Conservation (phyloP, 1,140 invertebrate genomes). For the Harpegnathos saltator region DNA sequence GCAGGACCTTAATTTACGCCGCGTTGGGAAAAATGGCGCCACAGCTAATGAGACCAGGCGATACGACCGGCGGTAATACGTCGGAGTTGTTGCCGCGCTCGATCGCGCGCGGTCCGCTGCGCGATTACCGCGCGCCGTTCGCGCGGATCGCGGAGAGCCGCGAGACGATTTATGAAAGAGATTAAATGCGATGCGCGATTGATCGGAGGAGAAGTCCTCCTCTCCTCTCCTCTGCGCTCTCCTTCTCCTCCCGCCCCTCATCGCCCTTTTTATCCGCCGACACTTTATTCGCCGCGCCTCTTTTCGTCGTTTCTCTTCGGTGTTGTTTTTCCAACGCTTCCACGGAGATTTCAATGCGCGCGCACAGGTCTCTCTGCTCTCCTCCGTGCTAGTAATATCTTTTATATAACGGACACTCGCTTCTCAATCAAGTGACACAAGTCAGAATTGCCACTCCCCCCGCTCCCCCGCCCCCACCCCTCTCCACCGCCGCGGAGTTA, state of each 20-base stretch:
- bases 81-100: slow-evolving; percentile 8
- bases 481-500: slow-evolving; percentile 3
- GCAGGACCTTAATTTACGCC: slow-evolving; percentile 49
- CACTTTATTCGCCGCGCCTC: slow-evolving; percentile 16
- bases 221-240: too few species aligned
- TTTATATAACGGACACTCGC: slow-evolving; percentile 45
- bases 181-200: slow-evolving; percentile 1
- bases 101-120: background rate
- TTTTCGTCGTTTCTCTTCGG: slow-evolving; percentile 19
- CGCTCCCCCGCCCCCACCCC: too few species aligned
- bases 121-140: background rate
- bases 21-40: slow-evolving; percentile 36
- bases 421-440: slow-evolving; percentile 44
- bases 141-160: background rate
- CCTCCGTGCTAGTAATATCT: background rate
- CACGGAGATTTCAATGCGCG: background rate
- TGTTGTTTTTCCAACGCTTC: slow-evolving; percentile 20
- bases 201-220: background rate
- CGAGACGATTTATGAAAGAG: slow-evolving; percentile 15
- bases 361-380: too few species aligned
- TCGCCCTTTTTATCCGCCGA: too few species aligned
- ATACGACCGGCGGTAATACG: background rate
- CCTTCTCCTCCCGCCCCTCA: too few species aligned
- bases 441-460: background rate
- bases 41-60: slow-evolving; percentile 10